Evolutionary conservation across 2,113 vertebrate genomes (phyloP).

Genomic region (Eptatretus burgeri): DNA sequence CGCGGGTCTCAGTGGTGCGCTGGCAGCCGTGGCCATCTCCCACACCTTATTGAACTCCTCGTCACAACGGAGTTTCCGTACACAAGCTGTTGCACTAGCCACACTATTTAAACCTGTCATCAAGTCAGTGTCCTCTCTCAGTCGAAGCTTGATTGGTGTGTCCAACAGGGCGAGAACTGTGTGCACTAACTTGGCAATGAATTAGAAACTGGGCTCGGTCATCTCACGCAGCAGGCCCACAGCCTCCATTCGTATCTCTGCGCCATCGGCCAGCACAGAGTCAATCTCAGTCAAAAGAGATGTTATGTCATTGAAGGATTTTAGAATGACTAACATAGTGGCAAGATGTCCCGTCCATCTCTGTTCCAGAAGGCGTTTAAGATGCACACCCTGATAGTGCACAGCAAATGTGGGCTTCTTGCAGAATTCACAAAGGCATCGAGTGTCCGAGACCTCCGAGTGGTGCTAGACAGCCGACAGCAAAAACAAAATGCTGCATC

Average conservation of each 20-base stretch:
- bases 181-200: slow-evolving; percentile 5
- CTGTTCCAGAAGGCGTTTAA: slow-evolving; percentile 6
- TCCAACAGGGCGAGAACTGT: slow-evolving; percentile 6
- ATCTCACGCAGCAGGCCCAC: background rate
- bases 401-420: slow-evolving; percentile 5
- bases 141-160: slow-evolving; percentile 7
- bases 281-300: no score
- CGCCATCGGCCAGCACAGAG: no score
- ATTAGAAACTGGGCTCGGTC: slow-evolving; percentile 4
- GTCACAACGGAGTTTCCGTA: no score
- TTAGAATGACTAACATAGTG: background rate
- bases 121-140: slow-evolving; percentile 8
- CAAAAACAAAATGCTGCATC: no score
- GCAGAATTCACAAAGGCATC: background rate
- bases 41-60: no score
- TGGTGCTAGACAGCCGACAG: no score
- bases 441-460: no score
- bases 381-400: slow-evolving; percentile 4
- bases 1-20: no score
- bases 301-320: background rate
- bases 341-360: slow-evolving; percentile 7
- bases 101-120: slow-evolving; percentile 3
- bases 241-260: no score
- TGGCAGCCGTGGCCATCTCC: no score
- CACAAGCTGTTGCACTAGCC: no score